A percentile compares a stretch with the other conserved stretches of the same genome.
Evolutionary conservation across 2,797 vertebrate genomes (phyloP).

Genomic region (Cossypha dichroa): DNA sequence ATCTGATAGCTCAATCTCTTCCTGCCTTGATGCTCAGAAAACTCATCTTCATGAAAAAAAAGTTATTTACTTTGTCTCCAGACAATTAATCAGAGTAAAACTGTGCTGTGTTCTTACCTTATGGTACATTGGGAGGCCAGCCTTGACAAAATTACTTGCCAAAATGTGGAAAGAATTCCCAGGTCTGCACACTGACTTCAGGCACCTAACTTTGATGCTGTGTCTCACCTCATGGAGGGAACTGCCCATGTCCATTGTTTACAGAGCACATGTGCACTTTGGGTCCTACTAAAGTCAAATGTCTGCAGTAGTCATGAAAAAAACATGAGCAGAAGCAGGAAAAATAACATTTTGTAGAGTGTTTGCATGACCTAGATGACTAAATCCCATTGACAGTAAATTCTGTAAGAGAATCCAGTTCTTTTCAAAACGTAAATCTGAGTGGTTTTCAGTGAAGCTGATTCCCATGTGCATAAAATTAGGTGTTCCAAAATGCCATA

Average conservation of each 20-base stretch:
- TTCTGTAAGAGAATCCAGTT: neutral
- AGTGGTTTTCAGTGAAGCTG: neutral
- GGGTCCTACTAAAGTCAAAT: neutral
- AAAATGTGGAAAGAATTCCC: neutral
- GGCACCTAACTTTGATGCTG: neutral
- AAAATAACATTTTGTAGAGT: neutral
- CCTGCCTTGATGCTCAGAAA: neutral
- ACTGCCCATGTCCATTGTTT: neutral
- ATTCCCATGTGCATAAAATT: neutral
- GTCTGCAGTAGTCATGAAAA: neutral
- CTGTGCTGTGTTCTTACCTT: neutral
- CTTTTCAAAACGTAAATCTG: neutral
- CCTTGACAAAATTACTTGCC: neutral
- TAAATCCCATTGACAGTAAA: slow-evolving; percentile 13
- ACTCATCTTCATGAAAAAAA: neutral
- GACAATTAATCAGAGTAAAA: neutral
- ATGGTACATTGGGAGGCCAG: neutral
- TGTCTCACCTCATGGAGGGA: neutral
- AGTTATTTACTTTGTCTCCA: neutral
- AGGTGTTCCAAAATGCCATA: neutral
- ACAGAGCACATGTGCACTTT: neutral
- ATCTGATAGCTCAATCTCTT: neutral
- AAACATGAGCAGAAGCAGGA: neutral
- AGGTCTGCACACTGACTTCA: neutral
- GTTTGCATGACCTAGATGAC: neutral